phyloP scores from a whole-genome alignment of 2,797 vertebrate species.

The Menidia menidia region DNA sequence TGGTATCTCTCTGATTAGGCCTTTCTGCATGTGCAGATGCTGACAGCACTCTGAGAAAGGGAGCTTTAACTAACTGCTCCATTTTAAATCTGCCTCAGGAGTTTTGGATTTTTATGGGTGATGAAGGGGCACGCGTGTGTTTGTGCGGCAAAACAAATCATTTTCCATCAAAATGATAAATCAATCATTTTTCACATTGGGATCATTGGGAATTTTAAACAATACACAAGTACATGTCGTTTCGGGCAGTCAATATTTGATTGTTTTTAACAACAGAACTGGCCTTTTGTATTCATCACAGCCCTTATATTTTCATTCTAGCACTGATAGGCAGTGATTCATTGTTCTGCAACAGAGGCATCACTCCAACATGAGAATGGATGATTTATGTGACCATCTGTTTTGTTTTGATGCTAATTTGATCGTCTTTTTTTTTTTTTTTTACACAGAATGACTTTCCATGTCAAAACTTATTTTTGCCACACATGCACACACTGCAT shows the following conservation, averaged over 20 bases:
- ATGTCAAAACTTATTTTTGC: slow-evolving; percentile 57
- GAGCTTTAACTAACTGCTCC: slow-evolving; percentile 72
- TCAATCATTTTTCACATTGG: slow-evolving; percentile 17
- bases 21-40: slow-evolving; percentile 87
- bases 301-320: slow-evolving; percentile 64
- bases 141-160: slow-evolving; percentile 14
- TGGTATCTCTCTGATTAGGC: slow-evolving; percentile 87
- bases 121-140: slow-evolving; percentile 36
- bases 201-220: not conserved
- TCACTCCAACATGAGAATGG: slow-evolving; percentile 72
- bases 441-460: slow-evolving; percentile 54
- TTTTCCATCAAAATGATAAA: slow-evolving; percentile 15
- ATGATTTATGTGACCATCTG: slow-evolving; percentile 81
- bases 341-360: slow-evolving; percentile 72
- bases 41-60: slow-evolving; percentile 80
- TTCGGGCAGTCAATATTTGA: not conserved
- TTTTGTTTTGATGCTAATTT: slow-evolving; percentile 77
- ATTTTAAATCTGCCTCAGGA: slow-evolving; percentile 73
- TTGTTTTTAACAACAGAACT: slow-evolving; percentile 8
- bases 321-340: slow-evolving; percentile 73
- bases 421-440: slow-evolving; percentile 70
- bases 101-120: slow-evolving; percentile 61
- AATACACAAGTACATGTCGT: not conserved
- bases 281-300: slow-evolving; percentile 57
- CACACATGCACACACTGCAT: slow-evolving; percentile 13